A percentile compares a stretch with the other conserved stretches of the same genome.
These are phyloP conservation scores for Habroteleia sp. DNA, from an alignment of 2,888 invertebrate genomes.

Conservation along the genomic window DNA sequence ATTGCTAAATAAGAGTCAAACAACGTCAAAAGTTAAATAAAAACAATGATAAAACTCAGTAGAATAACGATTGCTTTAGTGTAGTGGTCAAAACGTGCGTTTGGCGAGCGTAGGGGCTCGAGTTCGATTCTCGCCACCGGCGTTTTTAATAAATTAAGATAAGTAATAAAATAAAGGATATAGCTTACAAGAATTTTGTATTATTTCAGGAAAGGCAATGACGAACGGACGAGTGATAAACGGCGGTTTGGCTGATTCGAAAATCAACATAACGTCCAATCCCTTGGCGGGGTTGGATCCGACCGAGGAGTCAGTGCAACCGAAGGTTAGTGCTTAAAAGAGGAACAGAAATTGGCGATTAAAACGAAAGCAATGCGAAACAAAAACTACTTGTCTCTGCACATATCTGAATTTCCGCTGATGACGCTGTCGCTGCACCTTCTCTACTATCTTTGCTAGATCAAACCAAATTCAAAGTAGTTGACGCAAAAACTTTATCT, in stretches of 20 bases:
- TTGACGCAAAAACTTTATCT: constrained; percentile 22
- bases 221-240: constrained; percentile 79
- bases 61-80: too few species aligned
- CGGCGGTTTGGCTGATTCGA: constrained; percentile 80
- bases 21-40: too few species aligned
- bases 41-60: too few species aligned
- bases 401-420: constrained; percentile 42
- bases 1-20: too few species aligned
- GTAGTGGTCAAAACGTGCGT: too few species aligned
- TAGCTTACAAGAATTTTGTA: too few species aligned
- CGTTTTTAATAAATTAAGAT: too few species aligned
- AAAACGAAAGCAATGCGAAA: constrained; percentile 23
- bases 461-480: constrained; percentile 23
- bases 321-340: constrained; percentile 77
- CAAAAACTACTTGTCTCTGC: constrained; percentile 29
- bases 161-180: too few species aligned
- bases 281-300: constrained; percentile 86
- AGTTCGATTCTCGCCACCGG: too few species aligned
- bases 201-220: constrained; percentile 76
- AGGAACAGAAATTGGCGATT: constrained; percentile 31
- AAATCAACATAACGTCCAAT: constrained; percentile 89
- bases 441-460: constrained; percentile 40
- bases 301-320: constrained; percentile 83
- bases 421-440: constrained; percentile 38
- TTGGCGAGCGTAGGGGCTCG: too few species aligned